Percentiles rank a stretch among this genome's conserved stretches.
Evolutionary conservation across 2,888 invertebrate genomes (phyloP).

Genomic region (Iphiclides podalirius): DNA sequence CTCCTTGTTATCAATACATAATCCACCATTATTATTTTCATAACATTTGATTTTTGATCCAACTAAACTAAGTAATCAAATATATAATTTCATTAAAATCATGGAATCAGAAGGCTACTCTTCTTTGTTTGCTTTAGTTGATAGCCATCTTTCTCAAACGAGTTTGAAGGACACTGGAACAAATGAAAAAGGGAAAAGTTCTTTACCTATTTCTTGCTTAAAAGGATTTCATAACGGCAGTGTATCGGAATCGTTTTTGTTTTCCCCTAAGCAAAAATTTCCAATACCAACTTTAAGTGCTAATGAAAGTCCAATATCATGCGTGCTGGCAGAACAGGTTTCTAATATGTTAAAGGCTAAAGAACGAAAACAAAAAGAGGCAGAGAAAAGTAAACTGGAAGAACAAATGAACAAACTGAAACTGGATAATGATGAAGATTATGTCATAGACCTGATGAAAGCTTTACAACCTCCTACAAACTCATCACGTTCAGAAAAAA

Average conservation of each 20-base stretch:
- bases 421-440: conserved; percentile 43
- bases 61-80: neutral
- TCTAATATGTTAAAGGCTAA: conserved; percentile 65
- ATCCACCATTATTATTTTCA: neutral
- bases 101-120: conserved; percentile 55
- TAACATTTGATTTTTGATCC: neutral
- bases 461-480: conserved; percentile 45
- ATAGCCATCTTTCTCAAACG: conserved; percentile 62
- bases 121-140: conserved; percentile 59
- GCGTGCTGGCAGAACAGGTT: conserved; percentile 54
- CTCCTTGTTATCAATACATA: no score
- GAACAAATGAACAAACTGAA: conserved; percentile 43
- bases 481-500: conserved; percentile 25
- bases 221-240: conserved; percentile 29
- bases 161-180: conserved; percentile 41
- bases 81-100: neutral
- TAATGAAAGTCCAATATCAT: conserved; percentile 45
- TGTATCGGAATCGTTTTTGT: conserved; percentile 41
- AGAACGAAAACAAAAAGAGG: conserved; percentile 47
- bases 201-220: conserved; percentile 37
- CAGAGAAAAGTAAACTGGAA: conserved; percentile 40
- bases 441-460: conserved; percentile 56
- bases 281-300: conserved; percentile 47
- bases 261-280: conserved; percentile 41
- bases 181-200: conserved; percentile 31